Evolutionary conservation across 2,797 vertebrate genomes (phyloP), one percentile per base, ranked within the genome.

Genomic region (Anabas testudineus): DNA sequence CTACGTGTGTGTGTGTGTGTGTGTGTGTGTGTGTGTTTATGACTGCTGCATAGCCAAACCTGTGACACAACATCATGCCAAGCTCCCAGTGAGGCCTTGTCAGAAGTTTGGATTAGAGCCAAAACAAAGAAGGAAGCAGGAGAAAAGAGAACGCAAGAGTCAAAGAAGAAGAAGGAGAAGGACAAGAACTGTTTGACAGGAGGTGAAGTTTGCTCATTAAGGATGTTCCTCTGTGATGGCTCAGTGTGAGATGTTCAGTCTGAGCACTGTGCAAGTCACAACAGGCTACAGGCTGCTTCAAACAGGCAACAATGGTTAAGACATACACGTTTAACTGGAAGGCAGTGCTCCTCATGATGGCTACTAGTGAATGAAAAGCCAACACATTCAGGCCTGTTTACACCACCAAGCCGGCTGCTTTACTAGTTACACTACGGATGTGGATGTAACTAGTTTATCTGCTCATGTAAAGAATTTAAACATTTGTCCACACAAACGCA

Each of bases 151-250:
- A 48, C 36, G 54, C 12, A 24, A 52, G 34, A 68, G 57, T 65
- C 57, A 30, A 7, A 66, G 52, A 47, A 37, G n/a, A 55, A 59
- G 53, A 48, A 61, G 63, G 45, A 43, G 24, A 21, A 32, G 21
- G 48, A 48, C 13, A n/a, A 43, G 19, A 48, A 69, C 56, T 42
- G 41, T 64, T 66, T 74, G 85, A 83, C 67, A 77, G 80, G 43
- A 68, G 60, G 73, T 75, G 85, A 82, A 72, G 76, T 71, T 87
- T 58, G 45, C 75, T 88, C 73, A 73, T 88, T 81, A 87, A 76
- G 59, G 58, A 16, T 68, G 63, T 66, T 83, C 54, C 69, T 73
- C 73, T 32, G 59, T 45, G 64, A 67, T 9, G 67, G 60, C 66
- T 46, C 65, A 41, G 58, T 71, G 64, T 63, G 74, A 76, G 67